Conservation (phyloP, 1,140 invertebrate species). For the Lordiphosa clarofinis region DNA sequence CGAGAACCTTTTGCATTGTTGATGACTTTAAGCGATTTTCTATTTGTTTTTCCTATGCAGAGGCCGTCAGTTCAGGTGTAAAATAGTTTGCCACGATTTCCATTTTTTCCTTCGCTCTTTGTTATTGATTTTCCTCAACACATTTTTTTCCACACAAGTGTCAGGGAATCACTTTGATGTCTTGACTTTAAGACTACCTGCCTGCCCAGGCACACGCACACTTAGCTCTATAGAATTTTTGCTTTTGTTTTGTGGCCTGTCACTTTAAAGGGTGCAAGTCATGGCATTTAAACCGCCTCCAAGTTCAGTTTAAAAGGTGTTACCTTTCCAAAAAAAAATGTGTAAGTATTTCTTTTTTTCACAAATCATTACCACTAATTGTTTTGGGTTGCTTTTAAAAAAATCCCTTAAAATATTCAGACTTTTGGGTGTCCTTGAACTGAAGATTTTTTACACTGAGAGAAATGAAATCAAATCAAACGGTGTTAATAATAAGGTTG, state of each 20-base stretch:
- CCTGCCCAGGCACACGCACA: slow-evolving; percentile 20
- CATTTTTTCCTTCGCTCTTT: slow-evolving; percentile 12
- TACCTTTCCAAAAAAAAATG: neutral
- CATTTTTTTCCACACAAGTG: slow-evolving; percentile 44
- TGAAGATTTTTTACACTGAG: neutral
- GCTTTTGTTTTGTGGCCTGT: slow-evolving; percentile 35
- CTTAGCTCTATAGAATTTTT: slow-evolving; percentile 31
- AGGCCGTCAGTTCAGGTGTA: slow-evolving; percentile 69
- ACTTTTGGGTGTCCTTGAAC: slow-evolving; percentile 30
- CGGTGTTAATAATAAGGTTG: no score
- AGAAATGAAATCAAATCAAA: slow-evolving; percentile 12
- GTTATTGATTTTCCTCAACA: slow-evolving; percentile 62
- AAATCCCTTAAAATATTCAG: slow-evolving; percentile 10
- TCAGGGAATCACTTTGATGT: slow-evolving; percentile 60
- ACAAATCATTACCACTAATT: slow-evolving; percentile 61
- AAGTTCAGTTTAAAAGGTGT: slow-evolving; percentile 1
- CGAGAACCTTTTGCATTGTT: slow-evolving; percentile 13
- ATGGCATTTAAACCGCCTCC: slow-evolving; percentile 31
- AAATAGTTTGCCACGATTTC: slow-evolving; percentile 62
- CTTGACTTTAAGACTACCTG: slow-evolving; percentile 53
- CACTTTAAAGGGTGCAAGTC: slow-evolving; percentile 36
- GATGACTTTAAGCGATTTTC: slow-evolving; percentile 56
- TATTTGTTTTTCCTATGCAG: slow-evolving; percentile 53
- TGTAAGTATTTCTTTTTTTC: slow-evolving; percentile 14
- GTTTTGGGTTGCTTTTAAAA: slow-evolving; percentile 27